phyloP scores from a whole-genome alignment of 2,888 invertebrate species.

The Cerceris rybyensis region DNA sequence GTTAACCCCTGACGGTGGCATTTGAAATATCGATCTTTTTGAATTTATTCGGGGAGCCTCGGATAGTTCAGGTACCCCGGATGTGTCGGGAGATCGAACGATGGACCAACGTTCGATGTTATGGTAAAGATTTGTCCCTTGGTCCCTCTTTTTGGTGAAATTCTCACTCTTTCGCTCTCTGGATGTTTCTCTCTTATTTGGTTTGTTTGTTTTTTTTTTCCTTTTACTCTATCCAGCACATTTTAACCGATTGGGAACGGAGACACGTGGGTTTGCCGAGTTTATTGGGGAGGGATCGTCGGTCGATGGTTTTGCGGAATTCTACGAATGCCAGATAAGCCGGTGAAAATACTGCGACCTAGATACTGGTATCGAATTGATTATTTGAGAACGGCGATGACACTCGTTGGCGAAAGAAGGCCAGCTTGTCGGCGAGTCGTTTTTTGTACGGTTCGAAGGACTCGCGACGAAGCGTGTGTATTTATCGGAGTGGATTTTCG shows the following conservation, averaged over 20 bases:
- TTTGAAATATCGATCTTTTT: slow-evolving; percentile 72
- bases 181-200: background rate
- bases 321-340: slow-evolving; percentile 14
- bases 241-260: too few species aligned
- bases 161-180: background rate
- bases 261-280: background rate
- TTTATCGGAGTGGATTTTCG: background rate
- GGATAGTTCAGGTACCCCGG: slow-evolving; percentile 44
- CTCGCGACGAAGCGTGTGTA: background rate
- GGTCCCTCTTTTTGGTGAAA: background rate
- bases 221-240: background rate
- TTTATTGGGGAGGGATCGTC: background rate
- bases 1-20: slow-evolving; percentile 73
- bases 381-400: slow-evolving; percentile 6
- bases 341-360: slow-evolving; percentile 27
- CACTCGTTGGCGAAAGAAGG: background rate
- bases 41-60: slow-evolving; percentile 70
- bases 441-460: background rate
- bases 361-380: slow-evolving; percentile 20
- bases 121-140: slow-evolving; percentile 1
- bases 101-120: slow-evolving; percentile 22
- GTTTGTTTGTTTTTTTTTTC: background rate
- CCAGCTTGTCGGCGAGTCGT: background rate
- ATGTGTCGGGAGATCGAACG: slow-evolving; percentile 11
- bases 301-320: slow-evolving; percentile 6